Conservation (phyloP, 2,797 vertebrate genomes). For the Catostomus latipinnis region DNA sequence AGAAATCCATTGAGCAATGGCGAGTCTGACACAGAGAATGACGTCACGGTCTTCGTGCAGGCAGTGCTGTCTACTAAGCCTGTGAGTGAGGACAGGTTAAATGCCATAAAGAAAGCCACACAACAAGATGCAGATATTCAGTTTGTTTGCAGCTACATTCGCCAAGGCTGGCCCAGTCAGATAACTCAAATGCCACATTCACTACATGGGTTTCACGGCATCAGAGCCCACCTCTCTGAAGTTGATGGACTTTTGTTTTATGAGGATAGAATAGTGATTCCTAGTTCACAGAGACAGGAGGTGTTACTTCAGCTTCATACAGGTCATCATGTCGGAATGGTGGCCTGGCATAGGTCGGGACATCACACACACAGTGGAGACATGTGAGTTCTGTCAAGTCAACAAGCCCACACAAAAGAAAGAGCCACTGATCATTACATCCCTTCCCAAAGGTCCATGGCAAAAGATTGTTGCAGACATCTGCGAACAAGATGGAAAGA, state of each 20-base stretch:
- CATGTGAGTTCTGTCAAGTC: not conserved
- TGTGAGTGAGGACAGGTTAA: conserved; percentile 8
- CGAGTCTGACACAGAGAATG: not conserved
- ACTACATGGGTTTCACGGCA: not conserved
- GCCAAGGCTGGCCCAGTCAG: conserved; percentile 1
- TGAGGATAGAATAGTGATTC: conserved; percentile 32
- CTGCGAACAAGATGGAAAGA: no score
- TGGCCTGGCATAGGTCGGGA: not conserved
- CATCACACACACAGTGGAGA: not conserved
- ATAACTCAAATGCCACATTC: not conserved
- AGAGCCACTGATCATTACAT: no score
- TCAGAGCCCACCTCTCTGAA: no score
- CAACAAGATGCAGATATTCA: not conserved
- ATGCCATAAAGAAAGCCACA: not conserved
- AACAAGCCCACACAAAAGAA: not conserved
- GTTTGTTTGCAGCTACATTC: not conserved
- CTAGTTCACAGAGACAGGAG: not conserved
- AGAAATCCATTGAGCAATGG: not conserved
- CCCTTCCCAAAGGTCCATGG: no score
- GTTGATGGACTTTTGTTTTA: conserved; percentile 18
- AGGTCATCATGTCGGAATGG: not conserved
- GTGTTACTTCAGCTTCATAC: not conserved
- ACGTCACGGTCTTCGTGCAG: not conserved
- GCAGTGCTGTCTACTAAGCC: not conserved
- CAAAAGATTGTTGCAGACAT: no score